phyloP scores from a whole-genome alignment of 2,797 vertebrate genomes.

The Trachurus trachurus region DNA sequence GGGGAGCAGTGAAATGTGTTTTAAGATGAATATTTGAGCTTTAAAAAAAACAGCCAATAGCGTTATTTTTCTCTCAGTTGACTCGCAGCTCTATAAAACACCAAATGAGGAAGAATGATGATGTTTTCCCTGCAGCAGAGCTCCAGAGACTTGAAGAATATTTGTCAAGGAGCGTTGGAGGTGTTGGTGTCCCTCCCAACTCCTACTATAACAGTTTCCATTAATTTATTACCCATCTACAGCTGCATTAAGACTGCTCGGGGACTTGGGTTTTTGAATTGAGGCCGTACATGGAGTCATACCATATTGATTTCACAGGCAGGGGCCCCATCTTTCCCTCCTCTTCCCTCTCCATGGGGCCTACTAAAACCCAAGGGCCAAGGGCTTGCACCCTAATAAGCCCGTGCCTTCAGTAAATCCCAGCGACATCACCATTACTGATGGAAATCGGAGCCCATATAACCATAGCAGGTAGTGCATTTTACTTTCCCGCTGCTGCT shows the following conservation, averaged over 20 bases:
- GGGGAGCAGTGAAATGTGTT: background rate
- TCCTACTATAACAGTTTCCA: background rate
- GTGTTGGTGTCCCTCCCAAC: background rate
- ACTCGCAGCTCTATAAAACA: background rate
- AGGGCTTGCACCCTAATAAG: background rate
- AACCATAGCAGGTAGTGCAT: constrained; percentile 2
- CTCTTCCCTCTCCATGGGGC: constrained; percentile 9
- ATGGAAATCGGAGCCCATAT: constrained; percentile 27
- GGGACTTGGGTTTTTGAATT: background rate
- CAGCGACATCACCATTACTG: constrained; percentile 10
- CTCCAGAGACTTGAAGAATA: background rate
- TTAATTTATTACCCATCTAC: background rate
- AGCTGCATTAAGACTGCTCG: background rate
- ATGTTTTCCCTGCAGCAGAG: background rate
- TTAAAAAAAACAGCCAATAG: too few species aligned
- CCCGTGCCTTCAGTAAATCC: constrained; percentile 18
- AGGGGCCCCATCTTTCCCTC: constrained; percentile 13
- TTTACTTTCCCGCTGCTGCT: constrained; percentile 16
- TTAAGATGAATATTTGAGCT: background rate
- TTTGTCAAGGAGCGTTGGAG: background rate
- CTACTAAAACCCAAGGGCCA: constrained; percentile 5
- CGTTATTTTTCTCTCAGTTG: too few species aligned
- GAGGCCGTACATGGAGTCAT: constrained; percentile 7
- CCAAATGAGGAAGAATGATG: background rate
- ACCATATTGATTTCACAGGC: constrained; percentile 45